phyloP scores from a whole-genome alignment of 2,113 vertebrate genomes.

The Neodon shergylaensis region DNA sequence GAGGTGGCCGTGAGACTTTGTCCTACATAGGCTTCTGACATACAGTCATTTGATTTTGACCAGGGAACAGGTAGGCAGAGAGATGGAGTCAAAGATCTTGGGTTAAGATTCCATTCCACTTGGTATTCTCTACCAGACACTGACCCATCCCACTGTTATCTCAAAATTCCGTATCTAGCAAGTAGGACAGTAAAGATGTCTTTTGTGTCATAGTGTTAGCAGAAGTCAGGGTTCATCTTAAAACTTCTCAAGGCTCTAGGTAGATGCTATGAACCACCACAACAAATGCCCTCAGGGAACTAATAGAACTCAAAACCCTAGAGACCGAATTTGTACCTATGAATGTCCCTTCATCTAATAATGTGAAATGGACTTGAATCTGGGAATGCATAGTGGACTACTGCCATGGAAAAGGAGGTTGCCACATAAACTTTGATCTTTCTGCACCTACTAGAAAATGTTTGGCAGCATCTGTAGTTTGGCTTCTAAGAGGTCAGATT shows the following conservation, averaged over 20 bases:
- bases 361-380: neutral
- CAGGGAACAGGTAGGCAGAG: neutral
- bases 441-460: neutral
- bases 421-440: neutral
- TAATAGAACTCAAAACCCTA: neutral
- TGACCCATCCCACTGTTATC: neutral
- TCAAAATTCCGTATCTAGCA: neutral
- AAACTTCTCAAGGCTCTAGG: neutral
- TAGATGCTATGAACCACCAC: neutral
- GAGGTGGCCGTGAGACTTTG: neutral
- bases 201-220: neutral
- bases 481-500: neutral
- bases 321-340: neutral
- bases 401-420: neutral
- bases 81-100: neutral
- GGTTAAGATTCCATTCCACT: neutral
- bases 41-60: neutral
- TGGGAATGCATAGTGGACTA: neutral
- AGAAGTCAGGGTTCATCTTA: neutral
- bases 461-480: neutral
- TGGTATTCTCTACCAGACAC: neutral
- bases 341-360: neutral
- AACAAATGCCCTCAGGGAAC: neutral
- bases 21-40: neutral
- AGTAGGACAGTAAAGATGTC: neutral